Evolutionary conservation across 2,113 vertebrate species (phyloP), one percentile per base, ranked within the genome.

Genomic region (Candoia aspera): DNA sequence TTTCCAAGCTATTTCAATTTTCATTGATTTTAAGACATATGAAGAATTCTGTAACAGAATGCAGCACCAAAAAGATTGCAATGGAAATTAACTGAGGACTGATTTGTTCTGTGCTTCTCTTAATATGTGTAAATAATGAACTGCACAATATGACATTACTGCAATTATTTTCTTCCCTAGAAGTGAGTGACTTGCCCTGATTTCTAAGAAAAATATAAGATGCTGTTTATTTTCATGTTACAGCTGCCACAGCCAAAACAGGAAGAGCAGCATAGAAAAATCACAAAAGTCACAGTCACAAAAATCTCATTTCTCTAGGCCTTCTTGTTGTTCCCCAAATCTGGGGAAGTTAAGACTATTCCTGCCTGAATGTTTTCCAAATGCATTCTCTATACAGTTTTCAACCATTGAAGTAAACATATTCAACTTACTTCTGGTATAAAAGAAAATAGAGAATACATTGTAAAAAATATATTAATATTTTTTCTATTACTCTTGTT

Each of bases 11-110:
- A n/a, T 62, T 57, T 88, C 29, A 33, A 84, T 88, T 83, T 46
- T 88, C 37, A 79, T n/a, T 46, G 53, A 6, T 92, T 92, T 84
- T 64, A 91, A 11, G 24, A 21, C 91, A 89, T 62, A 54, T 62
- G 17, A 88, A 49, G 62, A 24, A 84, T 59, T 92, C 10, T 19
- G 5, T 84, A 62, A 89, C 8, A 88, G 54, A 55, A 26, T 54
- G 58, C 12, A 86, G 84, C 23, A 33, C 54, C 83, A 29, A 88
- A 49, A n/a, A 37, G 58, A 58, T n/a, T 84, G 46, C 42, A 17
- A 13, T 73, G 68, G 84, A 46, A 89, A 12, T 84, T 60, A 59
- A 53, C 5, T 62, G n/a, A 54, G 17, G 57, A 33, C 42, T 42
- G 58, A 23, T 89, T 92, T 42, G 21, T 89, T 84, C 90, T 49